These are phyloP conservation scores for Cheilosia variabilis DNA, from an alignment of 2,888 invertebrate genomes.

Conservation along the genomic window DNA sequence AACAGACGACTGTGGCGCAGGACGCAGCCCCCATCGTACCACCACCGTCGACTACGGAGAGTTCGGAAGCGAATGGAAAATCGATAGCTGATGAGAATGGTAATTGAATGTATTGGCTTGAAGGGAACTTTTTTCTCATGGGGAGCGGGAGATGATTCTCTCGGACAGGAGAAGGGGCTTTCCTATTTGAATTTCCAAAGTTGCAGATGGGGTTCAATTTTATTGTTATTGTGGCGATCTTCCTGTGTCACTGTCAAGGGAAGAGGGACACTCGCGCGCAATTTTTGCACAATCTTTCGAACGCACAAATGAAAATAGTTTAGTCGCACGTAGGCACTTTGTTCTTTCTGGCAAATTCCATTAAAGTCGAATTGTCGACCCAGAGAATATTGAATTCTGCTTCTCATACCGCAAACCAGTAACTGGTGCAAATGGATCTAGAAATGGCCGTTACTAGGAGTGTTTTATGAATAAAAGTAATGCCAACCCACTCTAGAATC, in stretches of 20 bases:
- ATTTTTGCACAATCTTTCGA: slow-evolving; percentile 17
- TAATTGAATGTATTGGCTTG: slow-evolving; percentile 65
- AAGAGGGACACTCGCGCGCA: no score
- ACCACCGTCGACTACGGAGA: slow-evolving; percentile 1
- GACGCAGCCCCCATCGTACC: background rate
- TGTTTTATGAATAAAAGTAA: no score
- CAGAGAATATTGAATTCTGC: slow-evolving; percentile 31
- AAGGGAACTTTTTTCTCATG: slow-evolving; percentile 35
- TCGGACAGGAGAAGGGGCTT: slow-evolving; percentile 21
- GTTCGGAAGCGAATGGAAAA: slow-evolving; percentile 51
- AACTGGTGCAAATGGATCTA: background rate
- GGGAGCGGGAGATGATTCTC: background rate
- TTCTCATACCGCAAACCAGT: slow-evolving; percentile 3
- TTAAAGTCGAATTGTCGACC: slow-evolving; percentile 29
- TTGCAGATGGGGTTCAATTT: slow-evolving; percentile 36
- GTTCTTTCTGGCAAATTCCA: slow-evolving; percentile 39
- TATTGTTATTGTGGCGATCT: background rate
- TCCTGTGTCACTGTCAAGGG: background rate
- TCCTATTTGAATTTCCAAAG: slow-evolving; percentile 47
- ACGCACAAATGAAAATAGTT: slow-evolving; percentile 7
- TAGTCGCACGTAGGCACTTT: slow-evolving; percentile 56
- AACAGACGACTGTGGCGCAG: slow-evolving; percentile 34
- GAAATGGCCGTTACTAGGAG: background rate
- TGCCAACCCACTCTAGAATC: no score
- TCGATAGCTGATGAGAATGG: slow-evolving; percentile 70